These are phyloP conservation scores for Lamellibrachia columna DNA, from an alignment of 2,888 invertebrate species.

Conservation along the genomic window DNA sequence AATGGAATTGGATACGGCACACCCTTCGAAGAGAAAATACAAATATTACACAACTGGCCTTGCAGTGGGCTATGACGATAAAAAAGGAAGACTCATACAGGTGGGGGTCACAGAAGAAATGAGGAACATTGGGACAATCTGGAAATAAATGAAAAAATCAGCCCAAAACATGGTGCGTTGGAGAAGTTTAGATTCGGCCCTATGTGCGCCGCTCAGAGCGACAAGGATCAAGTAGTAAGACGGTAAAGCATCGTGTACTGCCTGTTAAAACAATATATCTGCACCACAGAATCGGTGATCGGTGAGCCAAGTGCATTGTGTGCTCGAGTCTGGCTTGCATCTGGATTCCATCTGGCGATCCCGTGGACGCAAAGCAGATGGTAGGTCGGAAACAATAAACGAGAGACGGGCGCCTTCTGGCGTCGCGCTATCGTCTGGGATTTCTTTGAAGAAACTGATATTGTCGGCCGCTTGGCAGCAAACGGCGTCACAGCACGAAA, in stretches of 20 bases:
- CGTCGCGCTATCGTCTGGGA: conserved; percentile 3
- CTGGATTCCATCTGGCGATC: conserved; percentile 9
- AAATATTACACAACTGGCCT: too few relatives aligned
- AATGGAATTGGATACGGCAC: too few relatives aligned
- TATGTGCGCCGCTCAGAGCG: too few relatives aligned
- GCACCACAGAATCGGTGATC: background rate
- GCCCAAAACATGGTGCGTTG: too few relatives aligned
- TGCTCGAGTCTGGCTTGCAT: background rate
- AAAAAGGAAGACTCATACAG: too few relatives aligned
- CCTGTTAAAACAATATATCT: background rate
- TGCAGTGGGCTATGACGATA: too few relatives aligned
- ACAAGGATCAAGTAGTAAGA: too few relatives aligned
- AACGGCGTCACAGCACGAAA: background rate
- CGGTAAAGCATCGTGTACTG: background rate
- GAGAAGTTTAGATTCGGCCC: too few relatives aligned
- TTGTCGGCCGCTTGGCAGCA: background rate
- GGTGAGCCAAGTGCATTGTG: background rate
- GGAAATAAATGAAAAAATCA: too few relatives aligned
- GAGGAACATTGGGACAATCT: too few relatives aligned
- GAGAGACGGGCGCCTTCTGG: background rate
- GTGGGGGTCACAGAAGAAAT: too few relatives aligned
- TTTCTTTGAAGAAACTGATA: background rate
- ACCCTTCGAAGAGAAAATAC: too few relatives aligned
- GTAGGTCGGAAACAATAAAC: background rate
- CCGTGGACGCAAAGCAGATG: background rate